Conservation (phyloP, 2,113 vertebrate species). For the Misgurnus mizolepis region DNA sequence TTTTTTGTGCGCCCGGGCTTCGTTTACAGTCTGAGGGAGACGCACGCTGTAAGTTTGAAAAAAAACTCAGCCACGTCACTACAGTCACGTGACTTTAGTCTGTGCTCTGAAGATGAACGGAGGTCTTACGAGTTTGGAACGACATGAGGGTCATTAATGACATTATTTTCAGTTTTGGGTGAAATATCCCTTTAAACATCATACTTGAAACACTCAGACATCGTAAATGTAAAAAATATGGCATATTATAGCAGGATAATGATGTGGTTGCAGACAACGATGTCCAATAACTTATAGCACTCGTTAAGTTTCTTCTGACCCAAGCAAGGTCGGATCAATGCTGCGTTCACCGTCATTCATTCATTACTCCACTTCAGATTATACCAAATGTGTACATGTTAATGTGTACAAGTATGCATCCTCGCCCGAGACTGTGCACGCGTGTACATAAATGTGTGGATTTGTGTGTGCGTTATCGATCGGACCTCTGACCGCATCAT, state of each 20-base stretch:
- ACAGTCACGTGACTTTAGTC: no score
- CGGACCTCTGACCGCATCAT: constrained; percentile 73
- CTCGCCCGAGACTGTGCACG: neutral
- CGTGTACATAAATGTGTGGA: neutral
- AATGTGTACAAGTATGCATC: neutral
- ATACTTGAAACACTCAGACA: neutral
- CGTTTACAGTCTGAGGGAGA: no score
- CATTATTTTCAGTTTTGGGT: no score
- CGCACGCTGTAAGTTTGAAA: no score
- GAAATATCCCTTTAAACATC: no score
- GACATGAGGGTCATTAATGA: no score
- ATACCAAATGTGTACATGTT: constrained; percentile 60
- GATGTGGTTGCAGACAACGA: constrained; percentile 19
- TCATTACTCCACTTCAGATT: constrained; percentile 71
- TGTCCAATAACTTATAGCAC: constrained; percentile 37
- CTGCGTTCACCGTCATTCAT: constrained; percentile 69
- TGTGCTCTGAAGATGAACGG: no score
- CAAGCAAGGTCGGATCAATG: constrained; percentile 66
- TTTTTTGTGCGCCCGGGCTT: no score
- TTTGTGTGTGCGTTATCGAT: constrained; percentile 69
- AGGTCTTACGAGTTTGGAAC: no score
- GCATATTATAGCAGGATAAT: constrained; percentile 51
- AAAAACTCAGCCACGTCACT: no score
- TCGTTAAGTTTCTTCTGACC: constrained; percentile 55
- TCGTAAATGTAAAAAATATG: constrained; percentile 41